phyloP scores from a whole-genome alignment of 2,113 vertebrate species.

The Clarias gariepinus region DNA sequence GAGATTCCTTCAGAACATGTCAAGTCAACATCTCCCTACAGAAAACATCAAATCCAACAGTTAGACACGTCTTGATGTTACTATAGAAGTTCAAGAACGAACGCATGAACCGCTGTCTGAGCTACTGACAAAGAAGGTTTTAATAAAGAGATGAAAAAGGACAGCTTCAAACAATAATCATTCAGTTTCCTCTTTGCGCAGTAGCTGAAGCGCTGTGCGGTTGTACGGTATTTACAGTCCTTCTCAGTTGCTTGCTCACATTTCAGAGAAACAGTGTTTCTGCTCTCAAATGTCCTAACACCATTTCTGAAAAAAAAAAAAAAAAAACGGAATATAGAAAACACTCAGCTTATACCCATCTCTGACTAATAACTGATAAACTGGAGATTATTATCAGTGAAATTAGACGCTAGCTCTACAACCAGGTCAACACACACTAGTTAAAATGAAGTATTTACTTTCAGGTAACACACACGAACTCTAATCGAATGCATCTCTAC shows the following conservation, averaged over 20 bases:
- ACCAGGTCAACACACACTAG: not conserved
- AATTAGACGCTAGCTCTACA: not conserved
- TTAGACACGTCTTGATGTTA: not conserved
- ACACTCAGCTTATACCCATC: not conserved
- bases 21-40: not conserved
- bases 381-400: not conserved
- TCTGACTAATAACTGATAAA: not conserved
- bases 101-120: not conserved
- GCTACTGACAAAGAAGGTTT: not conserved
- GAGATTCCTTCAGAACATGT: not conserved
- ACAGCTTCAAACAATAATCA: not conserved
- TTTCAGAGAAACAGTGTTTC: conserved; percentile 14
- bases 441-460: not conserved
- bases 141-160: not conserved
- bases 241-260: conserved; percentile 19
- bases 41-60: not conserved
- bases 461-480: not conserved
- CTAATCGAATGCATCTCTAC: not conserved
- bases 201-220: not conserved
- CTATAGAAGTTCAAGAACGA: not conserved
- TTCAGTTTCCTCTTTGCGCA: not conserved
- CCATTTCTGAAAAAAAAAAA: not conserved
- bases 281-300: conserved; percentile 12
- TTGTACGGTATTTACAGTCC: conserved; percentile 10
- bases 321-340: not conserved